These are phyloP conservation scores for Phytoseiulus persimilis DNA, from an alignment of 2,888 invertebrate genomes.

Conservation along the genomic window DNA sequence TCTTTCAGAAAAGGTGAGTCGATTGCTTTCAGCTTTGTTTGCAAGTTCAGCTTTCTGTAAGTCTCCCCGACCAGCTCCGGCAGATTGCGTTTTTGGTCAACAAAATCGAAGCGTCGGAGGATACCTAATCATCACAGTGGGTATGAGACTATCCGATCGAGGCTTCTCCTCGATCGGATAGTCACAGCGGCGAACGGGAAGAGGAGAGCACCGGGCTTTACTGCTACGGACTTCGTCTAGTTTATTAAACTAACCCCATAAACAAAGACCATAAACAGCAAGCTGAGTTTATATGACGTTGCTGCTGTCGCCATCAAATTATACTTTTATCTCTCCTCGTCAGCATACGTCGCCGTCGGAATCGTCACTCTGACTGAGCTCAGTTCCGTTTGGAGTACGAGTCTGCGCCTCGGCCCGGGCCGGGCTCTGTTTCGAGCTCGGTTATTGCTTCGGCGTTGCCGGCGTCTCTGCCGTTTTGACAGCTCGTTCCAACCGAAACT, in stretches of 20 bases:
- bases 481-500: too few relatives aligned
- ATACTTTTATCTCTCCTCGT: constrained; percentile 30
- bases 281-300: constrained; percentile 15
- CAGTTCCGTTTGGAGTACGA: not conserved
- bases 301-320: constrained; percentile 31
- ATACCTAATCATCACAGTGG: not conserved
- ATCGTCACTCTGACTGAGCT: not conserved
- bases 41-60: not conserved
- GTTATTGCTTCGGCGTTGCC: not conserved
- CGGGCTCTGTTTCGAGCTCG: not conserved
- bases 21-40: not conserved
- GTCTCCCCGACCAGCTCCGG: not conserved
- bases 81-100: not conserved
- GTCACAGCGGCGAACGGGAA: not conserved
- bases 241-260: constrained; percentile 38
- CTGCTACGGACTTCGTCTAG: not conserved
- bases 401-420: not conserved
- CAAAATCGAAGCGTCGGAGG: not conserved
- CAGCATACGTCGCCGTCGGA: not conserved
- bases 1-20: constrained; percentile 44
- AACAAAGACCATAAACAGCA: constrained; percentile 20
- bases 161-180: not conserved
- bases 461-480: not conserved
- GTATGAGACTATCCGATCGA: not conserved
- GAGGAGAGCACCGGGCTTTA: not conserved